Conservation (phyloP, 2,888 invertebrate genomes). For the Rotaria macrura region DNA sequence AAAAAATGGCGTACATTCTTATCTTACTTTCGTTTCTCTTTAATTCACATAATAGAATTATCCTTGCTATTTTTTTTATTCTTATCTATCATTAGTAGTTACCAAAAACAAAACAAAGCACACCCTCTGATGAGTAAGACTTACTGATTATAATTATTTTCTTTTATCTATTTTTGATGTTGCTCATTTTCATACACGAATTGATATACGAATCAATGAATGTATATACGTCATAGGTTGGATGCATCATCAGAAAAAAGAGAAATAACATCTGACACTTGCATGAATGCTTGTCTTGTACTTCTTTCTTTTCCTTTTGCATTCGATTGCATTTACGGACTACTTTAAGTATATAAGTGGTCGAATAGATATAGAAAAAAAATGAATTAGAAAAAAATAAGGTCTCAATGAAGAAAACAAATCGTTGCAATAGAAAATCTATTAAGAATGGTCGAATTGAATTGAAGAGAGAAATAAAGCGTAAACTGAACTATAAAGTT, state of each 20-base stretch:
- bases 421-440: neutral
- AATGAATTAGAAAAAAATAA: neutral
- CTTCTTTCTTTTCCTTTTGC: neutral
- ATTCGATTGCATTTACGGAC: neutral
- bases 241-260: neutral
- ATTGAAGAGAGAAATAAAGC: neutral
- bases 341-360: neutral
- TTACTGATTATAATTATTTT: neutral
- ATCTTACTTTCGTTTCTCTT: neutral
- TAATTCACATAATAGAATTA: neutral
- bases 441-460: neutral
- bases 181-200: neutral
- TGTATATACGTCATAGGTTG: neutral
- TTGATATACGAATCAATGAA: neutral
- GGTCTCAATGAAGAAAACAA: neutral
- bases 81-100: neutral
- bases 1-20: neutral
- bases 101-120: neutral
- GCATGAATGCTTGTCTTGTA: neutral
- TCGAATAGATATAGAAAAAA: neutral
- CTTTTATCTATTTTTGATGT: neutral
- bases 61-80: neutral
- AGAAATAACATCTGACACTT: neutral
- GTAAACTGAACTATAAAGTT: neutral
- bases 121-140: neutral